These are phyloP conservation scores for Drosophila willistoni DNA, from an alignment of 1,140 invertebrate species.

Conservation along the genomic window DNA sequence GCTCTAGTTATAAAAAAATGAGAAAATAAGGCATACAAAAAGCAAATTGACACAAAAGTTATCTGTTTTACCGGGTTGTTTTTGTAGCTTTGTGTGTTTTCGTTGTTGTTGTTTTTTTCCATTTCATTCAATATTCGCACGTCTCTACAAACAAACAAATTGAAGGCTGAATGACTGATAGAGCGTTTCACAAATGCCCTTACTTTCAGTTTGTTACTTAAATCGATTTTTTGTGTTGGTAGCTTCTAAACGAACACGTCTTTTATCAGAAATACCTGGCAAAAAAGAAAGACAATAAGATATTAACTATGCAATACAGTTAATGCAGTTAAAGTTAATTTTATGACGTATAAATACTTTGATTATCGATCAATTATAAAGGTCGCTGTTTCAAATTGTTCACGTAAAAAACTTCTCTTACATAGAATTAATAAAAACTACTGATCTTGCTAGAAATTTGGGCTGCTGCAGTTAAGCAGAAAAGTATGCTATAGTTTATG, in stretches of 20 bases:
- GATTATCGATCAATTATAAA: too few relatives aligned
- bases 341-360: too few relatives aligned
- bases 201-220: conserved; percentile 21
- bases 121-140: conserved; percentile 12
- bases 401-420: too few relatives aligned
- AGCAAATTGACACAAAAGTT: not conserved
- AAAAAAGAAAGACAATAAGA: not conserved
- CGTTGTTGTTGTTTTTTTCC: too few relatives aligned
- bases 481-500: conserved; percentile 2
- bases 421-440: too few relatives aligned
- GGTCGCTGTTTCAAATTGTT: too few relatives aligned
- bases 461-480: not conserved
- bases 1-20: not conserved
- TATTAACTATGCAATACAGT: too few relatives aligned
- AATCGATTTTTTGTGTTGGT: conserved; percentile 3
- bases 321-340: too few relatives aligned
- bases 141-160: conserved; percentile 53
- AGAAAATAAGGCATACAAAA: not conserved
- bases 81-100: not conserved
- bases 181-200: conserved; percentile 45
- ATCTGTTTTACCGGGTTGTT: too few relatives aligned
- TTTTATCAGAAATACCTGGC: not conserved
- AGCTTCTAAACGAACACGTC: not conserved
- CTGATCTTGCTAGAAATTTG: too few relatives aligned
- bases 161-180: conserved; percentile 32